Percentiles rank a stretch among this genome's conserved stretches.
Conservation (phyloP, 2,888 invertebrate species). For the Sylvicola fuscatus region DNA sequence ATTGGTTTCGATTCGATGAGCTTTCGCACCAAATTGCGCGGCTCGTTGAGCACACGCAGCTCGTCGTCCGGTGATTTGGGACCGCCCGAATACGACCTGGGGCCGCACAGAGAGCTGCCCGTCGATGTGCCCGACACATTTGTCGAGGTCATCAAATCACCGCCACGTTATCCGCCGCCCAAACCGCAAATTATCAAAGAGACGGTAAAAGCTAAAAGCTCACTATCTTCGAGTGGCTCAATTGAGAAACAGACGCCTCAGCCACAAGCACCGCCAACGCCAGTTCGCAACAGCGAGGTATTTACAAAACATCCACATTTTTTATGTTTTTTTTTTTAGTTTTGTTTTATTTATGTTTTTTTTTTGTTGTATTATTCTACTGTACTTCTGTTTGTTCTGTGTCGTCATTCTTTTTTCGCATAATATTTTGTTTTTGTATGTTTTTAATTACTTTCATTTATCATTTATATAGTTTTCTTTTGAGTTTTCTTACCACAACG, state of each 20-base stretch:
- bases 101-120: constrained; percentile 40
- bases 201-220: constrained; percentile 13
- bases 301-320: constrained; percentile 6
- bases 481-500: too few species aligned
- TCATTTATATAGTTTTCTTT: too few species aligned
- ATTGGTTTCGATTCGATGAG: constrained; percentile 20
- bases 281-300: constrained; percentile 17
- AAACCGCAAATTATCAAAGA: constrained; percentile 13
- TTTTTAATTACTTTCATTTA: too few species aligned
- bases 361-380: too few species aligned
- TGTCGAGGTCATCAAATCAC: constrained; percentile 59
- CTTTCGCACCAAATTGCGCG: constrained; percentile 13
- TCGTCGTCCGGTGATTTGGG: constrained; percentile 14
- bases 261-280: constrained; percentile 12
- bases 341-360: constrained; percentile 2
- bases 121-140: constrained; percentile 82
- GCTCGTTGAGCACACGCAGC: constrained; percentile 16
- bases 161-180: constrained; percentile 43
- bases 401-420: too few species aligned
- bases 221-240: constrained; percentile 11
- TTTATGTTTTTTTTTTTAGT: constrained; percentile 2
- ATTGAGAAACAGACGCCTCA: constrained; percentile 13
- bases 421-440: too few species aligned
- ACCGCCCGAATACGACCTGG: constrained; percentile 21
- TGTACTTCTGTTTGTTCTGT: too few species aligned